A percentile compares a stretch with the other conserved stretches of the same genome.
Conservation (phyloP, 2,888 invertebrate genomes). For the Acleris holmiana region DNA sequence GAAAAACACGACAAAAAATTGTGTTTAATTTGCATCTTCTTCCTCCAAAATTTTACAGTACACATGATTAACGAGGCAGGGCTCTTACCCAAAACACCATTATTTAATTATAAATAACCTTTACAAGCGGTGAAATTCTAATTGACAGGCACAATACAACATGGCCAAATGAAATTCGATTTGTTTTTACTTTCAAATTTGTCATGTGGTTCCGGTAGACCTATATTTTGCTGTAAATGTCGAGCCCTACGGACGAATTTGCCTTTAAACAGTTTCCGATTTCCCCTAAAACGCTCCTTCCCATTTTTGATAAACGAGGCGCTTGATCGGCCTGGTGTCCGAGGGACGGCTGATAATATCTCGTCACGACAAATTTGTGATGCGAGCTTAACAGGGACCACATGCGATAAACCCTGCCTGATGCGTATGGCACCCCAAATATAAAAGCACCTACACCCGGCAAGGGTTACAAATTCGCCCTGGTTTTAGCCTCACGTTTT, state of each 20-base stretch:
- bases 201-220: too few relatives aligned
- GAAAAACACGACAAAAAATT: too few relatives aligned
- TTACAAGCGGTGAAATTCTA: too few relatives aligned
- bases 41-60: too few relatives aligned
- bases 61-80: too few relatives aligned
- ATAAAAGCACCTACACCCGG: constrained; percentile 31
- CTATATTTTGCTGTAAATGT: neutral
- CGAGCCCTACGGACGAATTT: constrained; percentile 15
- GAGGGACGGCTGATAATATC: constrained; percentile 72
- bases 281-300: constrained; percentile 53
- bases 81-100: too few relatives aligned
- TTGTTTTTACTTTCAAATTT: too few relatives aligned
- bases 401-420: constrained; percentile 52
- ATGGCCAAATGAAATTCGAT: too few relatives aligned
- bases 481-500: constrained; percentile 28
- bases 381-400: constrained; percentile 55
- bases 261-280: constrained; percentile 53
- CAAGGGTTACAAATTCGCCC: constrained; percentile 37
- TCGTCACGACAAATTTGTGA: constrained; percentile 78
- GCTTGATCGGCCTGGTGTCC: constrained; percentile 67
- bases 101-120: too few relatives aligned
- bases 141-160: too few relatives aligned
- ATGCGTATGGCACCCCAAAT: constrained; percentile 34
- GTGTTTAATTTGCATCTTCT: too few relatives aligned
- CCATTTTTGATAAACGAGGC: constrained; percentile 75